These are phyloP conservation scores for Bombus ignitus DNA, from an alignment of 1,140 invertebrate genomes.

Conservation along the genomic window DNA sequence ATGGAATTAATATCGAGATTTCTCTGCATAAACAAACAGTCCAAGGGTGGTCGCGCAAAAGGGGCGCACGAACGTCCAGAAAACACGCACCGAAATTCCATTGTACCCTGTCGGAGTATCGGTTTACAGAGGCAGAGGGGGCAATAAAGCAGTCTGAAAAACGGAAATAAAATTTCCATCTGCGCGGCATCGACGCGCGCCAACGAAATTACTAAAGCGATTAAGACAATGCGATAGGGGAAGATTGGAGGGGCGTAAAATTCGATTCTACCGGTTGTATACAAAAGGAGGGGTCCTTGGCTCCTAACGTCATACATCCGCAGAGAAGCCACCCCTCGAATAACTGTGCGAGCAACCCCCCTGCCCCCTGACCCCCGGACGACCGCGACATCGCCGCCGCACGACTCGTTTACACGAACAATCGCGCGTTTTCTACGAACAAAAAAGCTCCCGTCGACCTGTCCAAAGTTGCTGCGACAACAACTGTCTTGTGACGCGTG, in stretches of 20 bases:
- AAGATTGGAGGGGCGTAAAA: conserved; percentile 9
- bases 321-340: conserved; percentile 45
- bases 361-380: background rate
- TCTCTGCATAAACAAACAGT: background rate
- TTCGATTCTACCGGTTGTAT: conserved; percentile 18
- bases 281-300: conserved; percentile 1
- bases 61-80: background rate
- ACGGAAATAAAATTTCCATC: conserved; percentile 55
- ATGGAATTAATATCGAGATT: conserved; percentile 8
- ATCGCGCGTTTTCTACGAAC: conserved; percentile 61
- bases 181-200: conserved; percentile 16
- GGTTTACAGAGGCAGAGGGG: conserved; percentile 21
- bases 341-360: background rate
- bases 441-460: conserved; percentile 68
- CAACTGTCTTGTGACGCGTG: conserved; percentile 64
- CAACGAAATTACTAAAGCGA: conserved; percentile 48
- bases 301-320: conserved; percentile 31
- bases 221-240: conserved; percentile 38
- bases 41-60: background rate
- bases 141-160: conserved; percentile 4
- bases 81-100: background rate
- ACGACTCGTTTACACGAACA: conserved; percentile 65
- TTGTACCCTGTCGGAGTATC: conserved; percentile 12
- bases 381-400: conserved; percentile 50
- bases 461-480: conserved; percentile 66